Conservation (phyloP, 2,888 invertebrate species). For the Orthonychiurus folsomi region DNA sequence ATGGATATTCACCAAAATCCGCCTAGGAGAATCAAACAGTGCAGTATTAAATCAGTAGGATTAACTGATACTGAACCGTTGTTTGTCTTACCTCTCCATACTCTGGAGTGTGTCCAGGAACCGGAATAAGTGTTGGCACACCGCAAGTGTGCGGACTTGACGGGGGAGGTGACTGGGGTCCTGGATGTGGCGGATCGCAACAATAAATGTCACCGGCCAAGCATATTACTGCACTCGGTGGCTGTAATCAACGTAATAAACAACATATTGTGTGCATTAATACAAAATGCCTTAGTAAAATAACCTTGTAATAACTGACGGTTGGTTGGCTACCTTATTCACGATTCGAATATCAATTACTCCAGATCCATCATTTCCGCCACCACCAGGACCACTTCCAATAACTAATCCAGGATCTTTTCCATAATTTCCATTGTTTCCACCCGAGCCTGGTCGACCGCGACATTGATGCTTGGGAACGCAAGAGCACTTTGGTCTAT, state of each 20-base stretch:
- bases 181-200: slow-evolving; percentile 18
- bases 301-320: no score
- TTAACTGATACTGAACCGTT: neutral
- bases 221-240: slow-evolving; percentile 33
- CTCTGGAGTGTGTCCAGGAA: slow-evolving; percentile 26
- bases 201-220: slow-evolving; percentile 32
- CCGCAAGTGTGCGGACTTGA: slow-evolving; percentile 28
- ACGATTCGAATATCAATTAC: slow-evolving; percentile 40
- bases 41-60: slow-evolving; percentile 7
- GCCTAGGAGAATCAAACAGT: slow-evolving; percentile 45
- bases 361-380: slow-evolving; percentile 36
- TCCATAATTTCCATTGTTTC: neutral
- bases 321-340: no score
- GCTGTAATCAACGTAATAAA: slow-evolving; percentile 18
- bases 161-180: slow-evolving; percentile 7
- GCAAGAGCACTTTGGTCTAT: slow-evolving; percentile 6
- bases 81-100: slow-evolving; percentile 40
- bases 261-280: neutral
- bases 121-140: slow-evolving; percentile 23
- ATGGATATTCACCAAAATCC: slow-evolving; percentile 61
- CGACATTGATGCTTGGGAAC: slow-evolving; percentile 8
- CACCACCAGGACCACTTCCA: slow-evolving; percentile 18
- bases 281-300: neutral
- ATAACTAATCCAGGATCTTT: slow-evolving; percentile 17
- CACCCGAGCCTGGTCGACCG: slow-evolving; percentile 8